Percentiles rank a stretch among this genome's conserved stretches.
Conservation (phyloP, 1,140 invertebrate genomes). For the Patella vulgata region DNA sequence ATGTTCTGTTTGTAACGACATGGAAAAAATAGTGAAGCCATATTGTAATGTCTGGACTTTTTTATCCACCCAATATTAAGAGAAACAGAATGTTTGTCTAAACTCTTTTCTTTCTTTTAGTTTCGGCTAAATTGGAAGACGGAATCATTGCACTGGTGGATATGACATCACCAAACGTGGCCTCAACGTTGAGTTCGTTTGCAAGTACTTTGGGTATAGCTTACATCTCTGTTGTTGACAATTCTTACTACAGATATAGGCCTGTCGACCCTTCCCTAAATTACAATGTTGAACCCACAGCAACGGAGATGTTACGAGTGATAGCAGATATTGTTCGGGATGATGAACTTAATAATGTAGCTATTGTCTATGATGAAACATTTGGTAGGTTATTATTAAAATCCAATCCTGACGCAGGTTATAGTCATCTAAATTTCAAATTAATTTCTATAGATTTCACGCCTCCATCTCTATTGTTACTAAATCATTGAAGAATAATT, state of each 20-base stretch:
- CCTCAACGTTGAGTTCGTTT: slow-evolving; percentile 35
- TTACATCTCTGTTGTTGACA: slow-evolving; percentile 40
- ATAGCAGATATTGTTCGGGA: slow-evolving; percentile 80
- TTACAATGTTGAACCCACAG: slow-evolving; percentile 39
- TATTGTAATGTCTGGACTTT: too few species aligned
- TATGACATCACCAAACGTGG: slow-evolving; percentile 32
- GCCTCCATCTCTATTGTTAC: too few species aligned
- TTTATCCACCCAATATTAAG: too few species aligned
- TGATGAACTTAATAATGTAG: slow-evolving; percentile 90
- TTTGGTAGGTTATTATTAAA: too few species aligned
- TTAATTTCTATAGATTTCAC: too few species aligned
- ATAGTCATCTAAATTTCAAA: too few species aligned
- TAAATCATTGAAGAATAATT: too few species aligned
- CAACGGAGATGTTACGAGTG: slow-evolving; percentile 41
- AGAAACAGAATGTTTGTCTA: neutral
- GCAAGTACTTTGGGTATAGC: slow-evolving; percentile 29
- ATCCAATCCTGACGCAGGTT: slow-evolving; percentile 3
- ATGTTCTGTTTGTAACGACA: too few species aligned
- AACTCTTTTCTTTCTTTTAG: slow-evolving; percentile 20
- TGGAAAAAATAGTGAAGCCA: too few species aligned
- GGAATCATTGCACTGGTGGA: slow-evolving; percentile 36
- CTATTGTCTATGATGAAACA: slow-evolving; percentile 86
- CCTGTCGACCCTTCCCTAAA: too few species aligned
- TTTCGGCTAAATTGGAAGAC: slow-evolving; percentile 22
- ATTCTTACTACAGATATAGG: slow-evolving; percentile 33